Conservation (phyloP, 2,888 invertebrate species). For the Opisthograptis luteolata region DNA sequence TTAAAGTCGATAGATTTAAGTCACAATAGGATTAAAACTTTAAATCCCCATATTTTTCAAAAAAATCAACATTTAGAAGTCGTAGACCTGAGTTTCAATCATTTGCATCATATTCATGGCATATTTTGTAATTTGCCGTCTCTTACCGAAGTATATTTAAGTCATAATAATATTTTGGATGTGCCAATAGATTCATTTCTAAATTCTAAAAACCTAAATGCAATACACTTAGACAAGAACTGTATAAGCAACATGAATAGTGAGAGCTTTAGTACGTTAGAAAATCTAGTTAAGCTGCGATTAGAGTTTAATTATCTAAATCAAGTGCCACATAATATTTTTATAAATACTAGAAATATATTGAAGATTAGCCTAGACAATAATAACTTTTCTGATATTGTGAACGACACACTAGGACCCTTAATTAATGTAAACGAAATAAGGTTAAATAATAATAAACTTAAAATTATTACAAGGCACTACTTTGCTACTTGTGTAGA, state of each 20-base stretch:
- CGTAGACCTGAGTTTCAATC: constrained; percentile 94
- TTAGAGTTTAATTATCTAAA: constrained; percentile 94
- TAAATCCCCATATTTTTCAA: constrained; percentile 91
- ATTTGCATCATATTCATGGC: constrained; percentile 93
- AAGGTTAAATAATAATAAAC: constrained; percentile 92
- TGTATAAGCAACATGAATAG: constrained; percentile 92
- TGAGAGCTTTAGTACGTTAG: constrained; percentile 90
- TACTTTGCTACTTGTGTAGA: constrained; percentile 91
- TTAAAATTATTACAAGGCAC: constrained; percentile 88
- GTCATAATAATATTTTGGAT: constrained; percentile 95
- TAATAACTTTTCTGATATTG: constrained; percentile 91
- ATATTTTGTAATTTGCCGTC: constrained; percentile 92
- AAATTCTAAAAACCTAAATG: constrained; percentile 90
- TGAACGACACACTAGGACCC: constrained; percentile 91
- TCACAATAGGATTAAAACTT: constrained; percentile 92
- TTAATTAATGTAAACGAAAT: constrained; percentile 90
- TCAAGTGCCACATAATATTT: constrained; percentile 90
- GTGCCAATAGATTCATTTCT: constrained; percentile 93
- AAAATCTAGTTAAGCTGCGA: constrained; percentile 91
- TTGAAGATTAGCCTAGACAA: constrained; percentile 93
- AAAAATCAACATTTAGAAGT: constrained; percentile 90
- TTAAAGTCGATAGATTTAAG: constrained; percentile 94
- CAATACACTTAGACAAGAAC: constrained; percentile 94
- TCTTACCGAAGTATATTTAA: constrained; percentile 91
- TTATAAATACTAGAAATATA: constrained; percentile 90